A percentile compares a stretch with the other conserved stretches of the same genome.
Conservation (phyloP, 2,113 vertebrate genomes). For the Colossoma macropomum region DNA sequence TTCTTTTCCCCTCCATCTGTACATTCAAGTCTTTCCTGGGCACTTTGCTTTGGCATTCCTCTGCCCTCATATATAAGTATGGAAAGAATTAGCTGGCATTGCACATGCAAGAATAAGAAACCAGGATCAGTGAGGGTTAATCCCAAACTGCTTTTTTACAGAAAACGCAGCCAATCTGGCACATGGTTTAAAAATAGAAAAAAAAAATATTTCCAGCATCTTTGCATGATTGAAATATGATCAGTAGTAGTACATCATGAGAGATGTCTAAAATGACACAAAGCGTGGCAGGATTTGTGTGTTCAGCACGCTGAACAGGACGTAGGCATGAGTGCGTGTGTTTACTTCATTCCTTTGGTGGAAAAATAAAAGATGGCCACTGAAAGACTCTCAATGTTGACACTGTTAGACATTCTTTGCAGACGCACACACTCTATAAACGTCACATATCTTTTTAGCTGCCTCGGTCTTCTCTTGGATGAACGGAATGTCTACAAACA, state of each 20-base stretch:
- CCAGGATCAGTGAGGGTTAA: conserved; percentile 47
- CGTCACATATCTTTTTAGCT: conserved; percentile 21
- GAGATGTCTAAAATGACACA: conserved; percentile 32
- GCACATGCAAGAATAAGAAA: conserved; percentile 63
- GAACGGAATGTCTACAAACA: conserved; percentile 42
- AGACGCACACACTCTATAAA: background rate
- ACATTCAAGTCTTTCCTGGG: conserved; percentile 88
- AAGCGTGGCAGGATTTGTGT: background rate
- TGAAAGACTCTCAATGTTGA: conserved; percentile 14
- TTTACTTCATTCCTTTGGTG: conserved; percentile 7
- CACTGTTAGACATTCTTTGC: background rate
- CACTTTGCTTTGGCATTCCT: conserved; percentile 36
- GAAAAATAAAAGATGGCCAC: conserved; percentile 31
- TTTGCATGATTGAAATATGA: conserved; percentile 53
- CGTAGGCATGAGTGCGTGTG: conserved; percentile 25
- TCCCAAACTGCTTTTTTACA: conserved; percentile 68
- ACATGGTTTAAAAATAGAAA: conserved; percentile 57
- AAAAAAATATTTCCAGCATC: conserved; percentile 55
- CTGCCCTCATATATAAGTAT: conserved; percentile 33
- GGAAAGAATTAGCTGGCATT: conserved; percentile 60
- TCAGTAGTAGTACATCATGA: conserved; percentile 63
- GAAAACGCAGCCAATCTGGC: conserved; percentile 59
- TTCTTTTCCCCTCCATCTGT: conserved; percentile 69
- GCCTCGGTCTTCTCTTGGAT: conserved; percentile 21
- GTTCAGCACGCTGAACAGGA: conserved; percentile 19